Conservation (phyloP, 1,140 invertebrate species). For the Papilio glaucus region DNA sequence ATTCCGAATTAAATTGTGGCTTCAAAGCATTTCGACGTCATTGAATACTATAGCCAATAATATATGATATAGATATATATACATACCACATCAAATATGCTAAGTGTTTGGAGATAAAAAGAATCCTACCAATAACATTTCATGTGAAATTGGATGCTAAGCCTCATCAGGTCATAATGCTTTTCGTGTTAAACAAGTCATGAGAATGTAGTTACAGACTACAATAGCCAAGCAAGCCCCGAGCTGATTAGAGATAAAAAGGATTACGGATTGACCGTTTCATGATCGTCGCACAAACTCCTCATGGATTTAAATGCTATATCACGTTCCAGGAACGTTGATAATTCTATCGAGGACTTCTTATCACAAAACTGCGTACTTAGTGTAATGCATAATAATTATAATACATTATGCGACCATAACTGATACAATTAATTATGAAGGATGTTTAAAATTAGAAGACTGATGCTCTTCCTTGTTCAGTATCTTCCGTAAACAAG, state of each 20-base stretch:
- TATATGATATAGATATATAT: not conserved
- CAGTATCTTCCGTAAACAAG: conserved; percentile 45
- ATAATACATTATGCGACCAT: not conserved
- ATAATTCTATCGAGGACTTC: not conserved
- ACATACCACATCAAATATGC: not conserved
- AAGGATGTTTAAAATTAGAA: conserved; percentile 24
- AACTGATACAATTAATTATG: not conserved
- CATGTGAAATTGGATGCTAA: too few species aligned
- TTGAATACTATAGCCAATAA: not conserved
- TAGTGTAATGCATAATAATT: not conserved
- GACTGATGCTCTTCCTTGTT: conserved; percentile 41
- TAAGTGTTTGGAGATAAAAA: too few species aligned
- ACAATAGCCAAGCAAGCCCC: too few species aligned
- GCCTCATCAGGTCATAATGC: too few species aligned
- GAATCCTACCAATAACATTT: too few species aligned
- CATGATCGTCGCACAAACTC: too few species aligned
- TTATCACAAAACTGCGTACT: not conserved
- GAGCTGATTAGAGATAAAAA: too few species aligned
- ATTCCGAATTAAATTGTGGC: not conserved
- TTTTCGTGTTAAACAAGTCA: too few species aligned
- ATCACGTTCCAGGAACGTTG: too few species aligned
- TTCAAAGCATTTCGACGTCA: not conserved
- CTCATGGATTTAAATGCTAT: too few species aligned
- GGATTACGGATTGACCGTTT: too few species aligned
- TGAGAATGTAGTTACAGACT: too few species aligned